Evolutionary conservation across 1,140 invertebrate species (phyloP), one percentile per base, ranked within the genome.

Genomic region (Hylaeus volcanicus): DNA sequence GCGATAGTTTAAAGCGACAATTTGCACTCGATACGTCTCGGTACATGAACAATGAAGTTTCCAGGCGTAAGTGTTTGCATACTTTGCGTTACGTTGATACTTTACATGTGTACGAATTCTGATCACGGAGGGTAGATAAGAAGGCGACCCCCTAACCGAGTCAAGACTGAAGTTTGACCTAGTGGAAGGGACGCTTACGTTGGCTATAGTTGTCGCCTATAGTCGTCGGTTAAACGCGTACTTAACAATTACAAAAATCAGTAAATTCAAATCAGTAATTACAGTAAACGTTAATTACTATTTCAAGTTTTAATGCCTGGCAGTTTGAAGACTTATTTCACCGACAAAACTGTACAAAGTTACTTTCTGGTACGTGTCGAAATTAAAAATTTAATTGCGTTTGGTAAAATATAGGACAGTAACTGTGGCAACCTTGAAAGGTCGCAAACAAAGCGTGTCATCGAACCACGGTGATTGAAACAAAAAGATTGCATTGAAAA

Each of bases 131-230:
- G 69, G 60, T 87, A 87, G 88, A 91, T 91, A 88, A 55, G 65
- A 83, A 65, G 55, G 43, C 71, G 89, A 85, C 86, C 90, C 82
- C 74, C 73, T 91, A 84, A 91, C 88, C 88, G 85, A 91, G 84
- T 86, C 56, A 88, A 80, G 41, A 64, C 74, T 72, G 68, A 74
- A 79, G 81, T 85, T 88, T 89, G 87, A 88, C 83, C 86, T 70
- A 88, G 65, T 85, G 55, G 14, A 48, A 48, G 48, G 3, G n/a
- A 56, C 14, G 15, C 41, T 12, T 43, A 48, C 37, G n/a, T 55
- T 48, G 12, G 5, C n/a, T 74, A 60, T 66, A 77, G 63, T 51
- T 41, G 2, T 51, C 12, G 15, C 2, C 68, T 51, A 51, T 51
- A 68, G n/a, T 11, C 3, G n/a, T 37, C 2, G 37, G 15, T 26